Conservation (phyloP, 2,888 invertebrate genomes). For the Hedychridium roseum region DNA sequence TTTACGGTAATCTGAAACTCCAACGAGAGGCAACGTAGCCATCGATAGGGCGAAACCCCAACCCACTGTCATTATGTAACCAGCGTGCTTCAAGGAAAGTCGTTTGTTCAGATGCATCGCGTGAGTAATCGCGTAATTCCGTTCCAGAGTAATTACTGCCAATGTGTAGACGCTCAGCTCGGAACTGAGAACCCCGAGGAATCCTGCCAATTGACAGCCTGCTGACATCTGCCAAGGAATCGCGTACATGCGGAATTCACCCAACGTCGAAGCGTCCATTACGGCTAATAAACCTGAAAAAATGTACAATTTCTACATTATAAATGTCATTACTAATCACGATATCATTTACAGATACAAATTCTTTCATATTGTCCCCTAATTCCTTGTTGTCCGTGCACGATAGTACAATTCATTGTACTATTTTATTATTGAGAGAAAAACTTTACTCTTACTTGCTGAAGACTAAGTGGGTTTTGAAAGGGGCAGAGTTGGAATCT, state of each 20-base stretch:
- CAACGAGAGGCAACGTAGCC: constrained; percentile 88
- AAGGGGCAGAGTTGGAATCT: too few relatives aligned
- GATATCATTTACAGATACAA: too few relatives aligned
- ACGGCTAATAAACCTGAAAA: constrained; percentile 86
- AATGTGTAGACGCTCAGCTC: constrained; percentile 95
- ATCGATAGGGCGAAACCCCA: constrained; percentile 90
- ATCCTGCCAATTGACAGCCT: constrained; percentile 93
- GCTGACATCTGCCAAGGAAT: constrained; percentile 97
- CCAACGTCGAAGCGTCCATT: constrained; percentile 93
- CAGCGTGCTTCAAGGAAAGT: constrained; percentile 89
- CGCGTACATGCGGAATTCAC: constrained; percentile 95
- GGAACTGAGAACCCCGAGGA: constrained; percentile 91
- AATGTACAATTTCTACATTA: neutral
- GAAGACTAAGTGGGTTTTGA: too few relatives aligned
- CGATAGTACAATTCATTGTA: too few relatives aligned
- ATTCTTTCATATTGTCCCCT: too few relatives aligned
- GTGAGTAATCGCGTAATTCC: constrained; percentile 97
- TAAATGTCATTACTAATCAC: too few relatives aligned
- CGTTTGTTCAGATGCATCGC: constrained; percentile 96
- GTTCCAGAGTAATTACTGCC: constrained; percentile 93
- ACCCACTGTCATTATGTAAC: constrained; percentile 90
- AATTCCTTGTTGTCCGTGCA: too few relatives aligned
- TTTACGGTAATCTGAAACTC: constrained; percentile 93
- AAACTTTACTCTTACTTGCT: too few relatives aligned
- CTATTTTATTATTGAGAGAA: too few relatives aligned